Conservation (phyloP, 1,140 invertebrate species). For the Panulirus ornatus region DNA sequence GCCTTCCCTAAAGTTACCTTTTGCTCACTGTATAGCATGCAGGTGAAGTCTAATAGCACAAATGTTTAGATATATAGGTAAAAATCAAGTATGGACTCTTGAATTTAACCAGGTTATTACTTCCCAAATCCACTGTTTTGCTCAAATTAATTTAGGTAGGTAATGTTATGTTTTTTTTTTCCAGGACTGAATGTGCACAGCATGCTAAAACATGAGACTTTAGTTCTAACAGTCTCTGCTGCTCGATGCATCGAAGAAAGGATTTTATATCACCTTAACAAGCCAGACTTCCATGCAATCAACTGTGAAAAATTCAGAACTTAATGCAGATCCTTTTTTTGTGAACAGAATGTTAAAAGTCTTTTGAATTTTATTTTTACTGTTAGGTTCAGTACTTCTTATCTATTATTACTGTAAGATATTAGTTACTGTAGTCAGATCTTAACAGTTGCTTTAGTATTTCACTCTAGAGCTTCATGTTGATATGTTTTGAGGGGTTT, state of each 20-base stretch:
- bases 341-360: background rate
- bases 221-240: conserved; percentile 92
- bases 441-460: background rate
- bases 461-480: background rate
- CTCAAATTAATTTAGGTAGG: too few species aligned
- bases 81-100: too few species aligned
- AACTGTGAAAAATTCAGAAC: conserved; percentile 12
- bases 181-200: conserved; percentile 84
- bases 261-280: conserved; percentile 46
- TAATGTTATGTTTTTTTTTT: conserved; percentile 67
- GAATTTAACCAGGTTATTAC: too few species aligned
- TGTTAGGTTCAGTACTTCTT: background rate
- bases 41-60: too few species aligned
- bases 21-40: too few species aligned
- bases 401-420: background rate
- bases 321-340: background rate
- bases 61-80: too few species aligned
- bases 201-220: conserved; percentile 97
- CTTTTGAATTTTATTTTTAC: background rate
- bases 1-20: too few species aligned
- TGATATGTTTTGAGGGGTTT: background rate
- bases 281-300: background rate
- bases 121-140: too few species aligned
- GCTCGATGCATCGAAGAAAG: conserved; percentile 92
- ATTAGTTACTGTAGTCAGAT: background rate